Conservation (phyloP, 1,140 invertebrate species). For the Trichogramma pretiosum region DNA sequence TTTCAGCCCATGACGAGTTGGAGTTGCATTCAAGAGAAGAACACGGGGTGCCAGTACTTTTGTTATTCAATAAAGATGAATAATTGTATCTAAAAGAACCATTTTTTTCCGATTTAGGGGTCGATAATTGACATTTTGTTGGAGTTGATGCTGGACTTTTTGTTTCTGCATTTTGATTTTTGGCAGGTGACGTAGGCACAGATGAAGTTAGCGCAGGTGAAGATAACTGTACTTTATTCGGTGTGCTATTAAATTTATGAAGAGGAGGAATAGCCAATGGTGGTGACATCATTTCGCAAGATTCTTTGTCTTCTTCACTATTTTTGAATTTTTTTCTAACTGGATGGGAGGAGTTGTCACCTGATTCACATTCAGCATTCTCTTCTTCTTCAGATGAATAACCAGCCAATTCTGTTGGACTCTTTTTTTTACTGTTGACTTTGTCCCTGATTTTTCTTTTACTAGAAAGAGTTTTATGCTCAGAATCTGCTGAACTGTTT, state of each 20-base stretch:
- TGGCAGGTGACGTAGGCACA: too few relatives aligned
- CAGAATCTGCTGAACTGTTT: slow-evolving; percentile 21
- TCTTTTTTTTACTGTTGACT: slow-evolving; percentile 31
- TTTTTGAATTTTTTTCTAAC: slow-evolving; percentile 31
- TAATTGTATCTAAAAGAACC: slow-evolving; percentile 19
- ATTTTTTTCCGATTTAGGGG: slow-evolving; percentile 17
- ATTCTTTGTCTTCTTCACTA: slow-evolving; percentile 25
- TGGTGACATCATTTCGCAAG: slow-evolving; percentile 40
- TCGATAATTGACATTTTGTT: slow-evolving; percentile 22
- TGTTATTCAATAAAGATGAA: slow-evolving; percentile 20
- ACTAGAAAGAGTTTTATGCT: slow-evolving; percentile 31
- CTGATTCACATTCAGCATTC: neutral
- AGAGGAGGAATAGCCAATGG: slow-evolving; percentile 29
- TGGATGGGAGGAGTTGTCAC: slow-evolving; percentile 21
- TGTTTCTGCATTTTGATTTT: slow-evolving; percentile 9
- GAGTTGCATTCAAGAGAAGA: slow-evolving; percentile 42
- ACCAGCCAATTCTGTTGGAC: slow-evolving; percentile 16
- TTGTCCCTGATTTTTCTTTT: slow-evolving; percentile 37
- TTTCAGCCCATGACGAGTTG: slow-evolving; percentile 85
- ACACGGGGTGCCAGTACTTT: slow-evolving; percentile 1
- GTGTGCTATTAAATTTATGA: too few relatives aligned
- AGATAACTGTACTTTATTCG: too few relatives aligned
- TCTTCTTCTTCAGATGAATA: slow-evolving; percentile 29
- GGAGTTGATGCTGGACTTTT: slow-evolving; percentile 19
- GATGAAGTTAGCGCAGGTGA: too few relatives aligned